Percentiles rank a stretch among this genome's conserved stretches.
phyloP scores from a whole-genome alignment of 2,888 invertebrate species.

The Limnephilus lunatus region DNA sequence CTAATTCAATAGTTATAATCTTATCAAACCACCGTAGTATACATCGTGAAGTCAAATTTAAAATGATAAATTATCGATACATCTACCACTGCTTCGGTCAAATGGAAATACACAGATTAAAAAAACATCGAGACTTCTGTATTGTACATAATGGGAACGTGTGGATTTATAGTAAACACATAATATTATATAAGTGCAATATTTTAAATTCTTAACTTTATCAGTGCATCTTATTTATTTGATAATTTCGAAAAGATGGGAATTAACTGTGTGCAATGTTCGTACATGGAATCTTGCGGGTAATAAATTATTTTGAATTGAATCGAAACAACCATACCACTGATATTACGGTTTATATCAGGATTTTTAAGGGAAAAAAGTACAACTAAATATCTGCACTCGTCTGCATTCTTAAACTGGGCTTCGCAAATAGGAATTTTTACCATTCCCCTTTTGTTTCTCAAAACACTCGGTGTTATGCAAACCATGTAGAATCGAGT shows the following conservation, averaged over 20 bases:
- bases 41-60: conserved; percentile 59
- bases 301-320: conserved; percentile 52
- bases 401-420: conserved; percentile 7
- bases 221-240: conserved; percentile 62
- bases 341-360: conserved; percentile 5
- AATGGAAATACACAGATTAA: conserved; percentile 18
- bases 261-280: conserved; percentile 46
- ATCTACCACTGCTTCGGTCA: conserved; percentile 33
- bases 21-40: conserved; percentile 65
- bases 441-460: not conserved
- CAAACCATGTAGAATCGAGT: not conserved
- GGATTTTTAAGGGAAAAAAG: not conserved
- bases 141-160: conserved; percentile 47
- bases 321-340: conserved; percentile 50
- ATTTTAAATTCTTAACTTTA: conserved; percentile 62
- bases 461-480: not conserved
- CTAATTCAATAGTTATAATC: conserved; percentile 65
- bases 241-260: conserved; percentile 52
- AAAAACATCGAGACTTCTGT: conserved; percentile 32
- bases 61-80: conserved; percentile 40
- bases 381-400: not conserved
- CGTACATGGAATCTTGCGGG: conserved; percentile 46
- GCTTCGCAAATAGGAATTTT: not conserved
- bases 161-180: conserved; percentile 58
- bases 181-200: conserved; percentile 63